A percentile compares a stretch with the other conserved stretches of the same genome.
Evolutionary conservation across 2,113 vertebrate genomes (phyloP).

Genomic region (Hippocampus guttulatus): DNA sequence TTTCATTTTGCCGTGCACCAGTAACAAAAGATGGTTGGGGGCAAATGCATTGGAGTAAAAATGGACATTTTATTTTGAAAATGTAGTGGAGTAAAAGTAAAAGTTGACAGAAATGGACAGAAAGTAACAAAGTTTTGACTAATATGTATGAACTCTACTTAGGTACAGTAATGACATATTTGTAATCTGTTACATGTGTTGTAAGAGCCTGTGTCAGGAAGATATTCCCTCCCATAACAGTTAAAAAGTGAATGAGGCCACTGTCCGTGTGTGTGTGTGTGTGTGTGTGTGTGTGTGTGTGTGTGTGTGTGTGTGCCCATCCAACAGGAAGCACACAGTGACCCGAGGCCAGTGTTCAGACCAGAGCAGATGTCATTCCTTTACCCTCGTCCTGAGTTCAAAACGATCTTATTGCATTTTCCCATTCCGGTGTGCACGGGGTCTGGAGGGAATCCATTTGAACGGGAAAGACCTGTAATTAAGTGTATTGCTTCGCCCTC

Average conservation of each 20-base stretch:
- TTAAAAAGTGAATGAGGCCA: conserved; percentile 4
- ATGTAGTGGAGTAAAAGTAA: background rate
- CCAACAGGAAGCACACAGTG: conserved; percentile 19
- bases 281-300: background rate
- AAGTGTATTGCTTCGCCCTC: conserved; percentile 63
- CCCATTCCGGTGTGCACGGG: conserved; percentile 20
- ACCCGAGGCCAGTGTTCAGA: conserved; percentile 32
- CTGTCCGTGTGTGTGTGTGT: background rate
- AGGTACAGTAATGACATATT: background rate
- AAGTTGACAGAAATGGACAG: background rate
- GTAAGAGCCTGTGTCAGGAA: background rate
- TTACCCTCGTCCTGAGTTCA: conserved; percentile 22
- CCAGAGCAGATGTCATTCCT: conserved; percentile 47
- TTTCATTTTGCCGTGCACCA: background rate
- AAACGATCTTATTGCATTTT: conserved; percentile 33
- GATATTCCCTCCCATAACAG: background rate
- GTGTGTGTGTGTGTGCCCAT: conserved; percentile 3
- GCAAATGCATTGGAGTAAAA: background rate
- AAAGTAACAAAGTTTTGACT: background rate
- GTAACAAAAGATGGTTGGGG: background rate
- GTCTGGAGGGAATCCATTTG: conserved; percentile 62
- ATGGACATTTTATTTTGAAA: background rate
- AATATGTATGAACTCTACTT: background rate
- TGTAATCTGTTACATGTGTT: background rate
- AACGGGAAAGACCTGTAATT: conserved; percentile 70